phyloP scores from a whole-genome alignment of 1,140 invertebrate species.

The Ylistrum balloti region DNA sequence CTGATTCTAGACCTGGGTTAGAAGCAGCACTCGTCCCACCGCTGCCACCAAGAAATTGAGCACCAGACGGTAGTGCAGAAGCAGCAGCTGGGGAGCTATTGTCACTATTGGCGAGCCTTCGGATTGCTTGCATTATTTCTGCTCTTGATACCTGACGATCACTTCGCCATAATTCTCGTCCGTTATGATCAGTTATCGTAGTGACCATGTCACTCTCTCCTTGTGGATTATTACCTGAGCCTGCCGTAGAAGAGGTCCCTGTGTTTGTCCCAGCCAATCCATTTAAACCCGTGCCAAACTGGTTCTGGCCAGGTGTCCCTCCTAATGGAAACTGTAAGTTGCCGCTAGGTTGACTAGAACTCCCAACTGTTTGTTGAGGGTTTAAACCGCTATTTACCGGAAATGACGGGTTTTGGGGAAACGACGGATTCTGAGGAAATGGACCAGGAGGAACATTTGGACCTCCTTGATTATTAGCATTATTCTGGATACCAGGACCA shows the following conservation, averaged over 20 bases:
- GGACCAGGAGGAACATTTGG: neutral
- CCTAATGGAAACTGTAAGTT: neutral
- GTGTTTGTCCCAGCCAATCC: neutral
- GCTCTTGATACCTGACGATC: neutral
- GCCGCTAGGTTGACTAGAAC: neutral
- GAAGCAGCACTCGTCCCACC: constrained; percentile 18
- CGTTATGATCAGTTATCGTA: constrained; percentile 15
- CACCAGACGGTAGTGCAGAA: constrained; percentile 24
- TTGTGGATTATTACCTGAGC: constrained; percentile 4
- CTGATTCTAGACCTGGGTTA: constrained; percentile 32
- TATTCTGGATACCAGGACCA: neutral
- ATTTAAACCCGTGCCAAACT: constrained; percentile 31
- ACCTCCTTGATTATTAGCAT: neutral
- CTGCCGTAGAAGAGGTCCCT: neutral
- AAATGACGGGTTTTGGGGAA: neutral
- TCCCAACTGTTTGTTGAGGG: neutral
- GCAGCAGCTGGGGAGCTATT: constrained; percentile 23
- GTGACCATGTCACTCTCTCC: constrained; percentile 20
- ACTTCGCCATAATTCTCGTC: constrained; percentile 17
- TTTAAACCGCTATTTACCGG: neutral
- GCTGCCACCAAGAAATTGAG: constrained; percentile 31
- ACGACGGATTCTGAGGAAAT: neutral
- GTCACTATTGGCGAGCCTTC: constrained; percentile 3
- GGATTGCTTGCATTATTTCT: neutral
- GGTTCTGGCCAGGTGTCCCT: neutral